phyloP scores from a whole-genome alignment of 1,140 invertebrate species.

The Limonius californicus region DNA sequence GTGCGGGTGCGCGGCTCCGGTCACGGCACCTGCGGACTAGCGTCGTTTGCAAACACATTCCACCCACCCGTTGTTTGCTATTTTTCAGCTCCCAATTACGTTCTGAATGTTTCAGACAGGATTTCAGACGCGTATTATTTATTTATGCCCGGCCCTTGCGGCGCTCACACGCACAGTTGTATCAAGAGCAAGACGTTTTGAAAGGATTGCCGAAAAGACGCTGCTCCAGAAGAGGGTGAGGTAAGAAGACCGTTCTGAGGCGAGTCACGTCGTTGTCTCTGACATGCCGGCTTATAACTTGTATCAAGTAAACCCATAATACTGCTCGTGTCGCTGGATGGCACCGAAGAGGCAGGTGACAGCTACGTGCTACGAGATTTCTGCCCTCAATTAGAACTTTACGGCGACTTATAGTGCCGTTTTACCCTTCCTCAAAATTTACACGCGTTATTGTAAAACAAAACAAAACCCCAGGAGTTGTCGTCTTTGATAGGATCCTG shows the following conservation, averaged over 20 bases:
- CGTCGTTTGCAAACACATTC: conserved; percentile 27
- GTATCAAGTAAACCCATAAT: conserved; percentile 39
- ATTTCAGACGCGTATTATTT: conserved; percentile 6
- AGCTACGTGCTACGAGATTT: conserved; percentile 36
- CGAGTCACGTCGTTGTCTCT: conserved; percentile 35
- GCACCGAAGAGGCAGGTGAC: conserved; percentile 36
- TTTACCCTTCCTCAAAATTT: neutral
- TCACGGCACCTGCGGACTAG: conserved; percentile 52
- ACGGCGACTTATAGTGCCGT: conserved; percentile 19
- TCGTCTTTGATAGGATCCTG: too few species aligned
- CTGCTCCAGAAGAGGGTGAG: conserved; percentile 22
- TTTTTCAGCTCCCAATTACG: conserved; percentile 34
- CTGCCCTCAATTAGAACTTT: conserved; percentile 34
- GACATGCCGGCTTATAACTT: conserved; percentile 39
- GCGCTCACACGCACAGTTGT: neutral
- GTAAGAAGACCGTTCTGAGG: conserved; percentile 31
- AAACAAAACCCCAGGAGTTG: conserved; percentile 6
- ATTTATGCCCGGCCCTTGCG: neutral
- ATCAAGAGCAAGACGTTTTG: conserved; percentile 16
- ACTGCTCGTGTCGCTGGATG: conserved; percentile 29
- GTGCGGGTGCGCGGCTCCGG: conserved; percentile 49
- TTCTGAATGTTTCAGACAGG: conserved; percentile 28
- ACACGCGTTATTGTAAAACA: conserved; percentile 4
- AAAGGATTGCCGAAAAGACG: conserved; percentile 14
- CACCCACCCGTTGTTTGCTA: conserved; percentile 31